phyloP scores from a whole-genome alignment of 2,888 invertebrate species.

The Troides aeacus region DNA sequence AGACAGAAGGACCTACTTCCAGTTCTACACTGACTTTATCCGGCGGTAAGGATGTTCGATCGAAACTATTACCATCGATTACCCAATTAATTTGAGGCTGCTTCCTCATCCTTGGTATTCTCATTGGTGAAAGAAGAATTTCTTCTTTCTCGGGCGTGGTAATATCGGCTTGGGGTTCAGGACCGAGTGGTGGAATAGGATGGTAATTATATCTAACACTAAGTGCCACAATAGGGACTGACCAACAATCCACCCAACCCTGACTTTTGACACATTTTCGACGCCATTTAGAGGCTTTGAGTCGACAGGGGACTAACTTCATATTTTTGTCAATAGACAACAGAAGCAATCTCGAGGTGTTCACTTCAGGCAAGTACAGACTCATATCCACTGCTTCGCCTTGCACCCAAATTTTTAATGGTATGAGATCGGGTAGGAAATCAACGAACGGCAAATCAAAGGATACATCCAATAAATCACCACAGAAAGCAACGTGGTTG shows the following conservation, averaged over 20 bases:
- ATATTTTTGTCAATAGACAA: constrained; percentile 93
- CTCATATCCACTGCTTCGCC: constrained; percentile 96
- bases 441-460: constrained; percentile 97
- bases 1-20: constrained; percentile 95
- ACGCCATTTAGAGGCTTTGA: constrained; percentile 86
- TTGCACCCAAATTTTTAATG: constrained; percentile 95
- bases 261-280: constrained; percentile 85
- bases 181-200: constrained; percentile 93
- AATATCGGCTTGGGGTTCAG: constrained; percentile 93
- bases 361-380: constrained; percentile 94
- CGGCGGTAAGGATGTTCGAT: constrained; percentile 90
- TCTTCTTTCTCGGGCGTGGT: constrained; percentile 97
- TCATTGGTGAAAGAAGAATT: constrained; percentile 93
- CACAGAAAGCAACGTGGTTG: constrained; percentile 95
- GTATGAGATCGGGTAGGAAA: constrained; percentile 93
- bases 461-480: constrained; percentile 94
- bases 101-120: constrained; percentile 89
- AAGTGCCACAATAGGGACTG: constrained; percentile 95
- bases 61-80: constrained; percentile 87
- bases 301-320: constrained; percentile 85
- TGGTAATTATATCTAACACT: constrained; percentile 95
- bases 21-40: constrained; percentile 95
- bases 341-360: constrained; percentile 90
- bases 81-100: constrained; percentile 85
- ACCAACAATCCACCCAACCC: constrained; percentile 98